Conservation (phyloP, 2,888 invertebrate genomes). For the Lysandra coridon region DNA sequence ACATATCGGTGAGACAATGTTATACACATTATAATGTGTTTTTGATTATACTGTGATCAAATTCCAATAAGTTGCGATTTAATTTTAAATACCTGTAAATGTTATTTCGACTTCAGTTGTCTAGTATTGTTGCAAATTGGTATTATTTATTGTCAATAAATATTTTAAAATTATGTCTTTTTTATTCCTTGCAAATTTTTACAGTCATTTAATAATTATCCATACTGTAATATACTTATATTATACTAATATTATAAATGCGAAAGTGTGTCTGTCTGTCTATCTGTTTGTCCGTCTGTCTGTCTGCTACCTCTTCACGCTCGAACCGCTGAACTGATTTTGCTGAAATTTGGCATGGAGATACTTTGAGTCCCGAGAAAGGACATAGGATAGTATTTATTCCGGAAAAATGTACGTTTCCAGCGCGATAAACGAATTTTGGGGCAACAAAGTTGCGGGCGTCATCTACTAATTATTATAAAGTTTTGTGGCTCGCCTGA, state of each 20-base stretch:
- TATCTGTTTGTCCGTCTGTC: too few relatives aligned
- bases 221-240: too few relatives aligned
- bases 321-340: too few relatives aligned
- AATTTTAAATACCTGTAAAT: background rate
- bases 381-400: too few relatives aligned
- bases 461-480: background rate
- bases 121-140: slow-evolving; percentile 52
- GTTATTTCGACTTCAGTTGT: slow-evolving; percentile 43
- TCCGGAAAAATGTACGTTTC: too few relatives aligned
- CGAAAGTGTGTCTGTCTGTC: too few relatives aligned
- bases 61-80: background rate
- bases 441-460: too few relatives aligned
- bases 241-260: too few relatives aligned
- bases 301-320: too few relatives aligned
- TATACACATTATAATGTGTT: background rate
- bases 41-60: background rate
- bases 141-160: slow-evolving; percentile 43
- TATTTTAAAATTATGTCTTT: slow-evolving; percentile 44
- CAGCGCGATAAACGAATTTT: too few relatives aligned
- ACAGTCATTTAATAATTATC: background rate
- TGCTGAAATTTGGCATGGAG: too few relatives aligned
- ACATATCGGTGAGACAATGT: slow-evolving; percentile 5
- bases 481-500: background rate
- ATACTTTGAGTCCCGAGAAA: too few relatives aligned
- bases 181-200: slow-evolving; percentile 33